Evolutionary conservation across 2,888 invertebrate species (phyloP).

Genomic region (Agrenia bidenticulata): DNA sequence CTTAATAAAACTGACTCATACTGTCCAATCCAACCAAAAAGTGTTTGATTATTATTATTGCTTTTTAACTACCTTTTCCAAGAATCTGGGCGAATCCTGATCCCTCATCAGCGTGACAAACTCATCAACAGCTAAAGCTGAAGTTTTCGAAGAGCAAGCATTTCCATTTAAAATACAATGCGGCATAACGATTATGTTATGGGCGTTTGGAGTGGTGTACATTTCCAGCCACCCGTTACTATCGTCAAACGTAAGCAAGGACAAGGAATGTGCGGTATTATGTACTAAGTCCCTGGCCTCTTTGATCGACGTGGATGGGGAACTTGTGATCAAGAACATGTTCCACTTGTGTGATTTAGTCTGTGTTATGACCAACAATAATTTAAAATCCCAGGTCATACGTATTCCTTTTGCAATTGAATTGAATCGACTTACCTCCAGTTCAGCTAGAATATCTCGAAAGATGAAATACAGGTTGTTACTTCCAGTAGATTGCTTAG

Average conservation of each 20-base stretch:
- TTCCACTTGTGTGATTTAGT: constrained; percentile 9
- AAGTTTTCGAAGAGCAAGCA: not conserved
- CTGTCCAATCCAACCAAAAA: too few relatives aligned
- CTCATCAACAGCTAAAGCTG: not conserved
- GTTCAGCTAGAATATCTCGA: not conserved
- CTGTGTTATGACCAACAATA: too few relatives aligned
- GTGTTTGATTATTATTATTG: too few relatives aligned
- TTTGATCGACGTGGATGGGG: not conserved
- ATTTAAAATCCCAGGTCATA: too few relatives aligned
- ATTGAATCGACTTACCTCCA: not conserved
- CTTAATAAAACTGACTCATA: too few relatives aligned
- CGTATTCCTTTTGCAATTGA: too few relatives aligned
- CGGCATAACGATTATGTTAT: constrained; percentile 36
- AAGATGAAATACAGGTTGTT: not conserved
- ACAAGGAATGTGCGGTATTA: constrained; percentile 18
- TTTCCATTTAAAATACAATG: constrained; percentile 28
- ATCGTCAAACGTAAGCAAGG: constrained; percentile 39
- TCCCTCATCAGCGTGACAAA: not conserved
- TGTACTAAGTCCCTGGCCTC: not conserved
- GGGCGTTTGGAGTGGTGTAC: constrained; percentile 41
- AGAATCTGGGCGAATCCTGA: constrained; percentile 16
- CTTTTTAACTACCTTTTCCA: constrained; percentile 26
- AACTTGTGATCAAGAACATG: constrained; percentile 5
- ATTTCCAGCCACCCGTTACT: constrained; percentile 41
- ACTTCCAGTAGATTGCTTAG: not conserved